Evolutionary conservation across 2,113 vertebrate genomes (phyloP), one percentile per base, ranked within the genome.

Genomic region (Tachuris rubrigastra): DNA sequence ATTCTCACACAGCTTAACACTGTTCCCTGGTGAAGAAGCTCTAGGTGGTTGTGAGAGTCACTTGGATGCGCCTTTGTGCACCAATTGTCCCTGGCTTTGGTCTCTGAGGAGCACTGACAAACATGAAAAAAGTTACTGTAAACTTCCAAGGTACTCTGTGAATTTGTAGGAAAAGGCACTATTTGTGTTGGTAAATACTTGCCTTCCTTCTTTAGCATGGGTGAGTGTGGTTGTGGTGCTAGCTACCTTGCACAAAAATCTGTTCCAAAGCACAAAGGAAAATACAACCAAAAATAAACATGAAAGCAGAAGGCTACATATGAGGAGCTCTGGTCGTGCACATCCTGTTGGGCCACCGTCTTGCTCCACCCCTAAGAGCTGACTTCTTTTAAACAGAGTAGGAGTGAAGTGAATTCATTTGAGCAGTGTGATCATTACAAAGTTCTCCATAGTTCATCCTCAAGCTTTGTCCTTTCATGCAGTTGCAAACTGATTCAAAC

Each of bases 281-380:
- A 97, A 97, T 75, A 72, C 44, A 96, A 93, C 93, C 83, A 92
- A 97, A 97, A 97, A 98, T 97, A 98, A 97, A 96, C 96, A 93
- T 96, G 68, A 97, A 97, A 97, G 95, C 75, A 93, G 87, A 91
- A 91, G 76, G 82, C 69, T 95, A 68, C n/a, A 27, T 81, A 59
- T 31, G 42, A 97, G 95, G 85, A 96, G 92, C 93, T 95, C 73
- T 96, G 93, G 92, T 96, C 93, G 93, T 58, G 89, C 90, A 95
- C 89, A 96, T 97, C 94, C 97, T 98, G 95, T 97, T 97, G 96
- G 94, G 93, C 96, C 82, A 30, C 49, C 92, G 71, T 49, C 73
- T 74, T 31, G 77, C 93, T 91, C 95, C 93, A 85, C 91, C 90
- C 74, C 90, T 90, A 42, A 41, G 84, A 85, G 84, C 39, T 85